Evolutionary conservation across 2,797 vertebrate genomes (phyloP).

Genomic region (Enteromius viviparus): DNA sequence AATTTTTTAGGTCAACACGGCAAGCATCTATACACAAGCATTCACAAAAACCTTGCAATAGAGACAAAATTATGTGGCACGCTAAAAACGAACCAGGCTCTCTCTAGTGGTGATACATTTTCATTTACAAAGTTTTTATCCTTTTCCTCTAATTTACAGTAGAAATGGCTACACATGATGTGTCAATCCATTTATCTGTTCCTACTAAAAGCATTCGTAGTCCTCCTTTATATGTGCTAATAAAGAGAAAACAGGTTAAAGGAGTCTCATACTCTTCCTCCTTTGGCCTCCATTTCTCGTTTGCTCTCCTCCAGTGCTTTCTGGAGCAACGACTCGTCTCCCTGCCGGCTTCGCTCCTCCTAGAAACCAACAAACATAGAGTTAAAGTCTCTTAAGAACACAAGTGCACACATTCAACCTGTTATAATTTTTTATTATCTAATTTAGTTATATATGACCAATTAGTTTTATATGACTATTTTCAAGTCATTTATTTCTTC

Average conservation of each 20-base stretch:
- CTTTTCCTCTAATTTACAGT: background rate
- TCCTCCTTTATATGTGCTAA: background rate
- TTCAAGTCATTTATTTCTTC: background rate
- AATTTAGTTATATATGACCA: background rate
- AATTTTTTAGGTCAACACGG: constrained; percentile 44
- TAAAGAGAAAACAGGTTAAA: constrained; percentile 11
- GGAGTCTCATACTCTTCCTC: constrained; percentile 76
- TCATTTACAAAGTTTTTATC: background rate
- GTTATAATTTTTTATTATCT: background rate
- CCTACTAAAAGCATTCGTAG: no score
- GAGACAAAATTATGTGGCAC: background rate
- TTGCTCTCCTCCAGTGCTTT: constrained; percentile 83
- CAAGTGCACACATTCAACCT: constrained; percentile 49
- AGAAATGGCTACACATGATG: background rate
- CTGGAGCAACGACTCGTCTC: constrained; percentile 78
- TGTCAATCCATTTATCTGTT: background rate
- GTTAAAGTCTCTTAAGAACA: constrained; percentile 31
- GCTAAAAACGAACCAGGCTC: background rate
- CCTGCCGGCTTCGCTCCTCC: constrained; percentile 80
- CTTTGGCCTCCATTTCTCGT: constrained; percentile 73
- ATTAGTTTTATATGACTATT: background rate
- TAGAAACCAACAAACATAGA: constrained; percentile 66
- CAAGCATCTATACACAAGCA: background rate
- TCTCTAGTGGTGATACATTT: background rate
- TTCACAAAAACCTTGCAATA: constrained; percentile 12